phyloP scores from a whole-genome alignment of 2,888 invertebrate genomes.

The Oligia fasciuncula region DNA sequence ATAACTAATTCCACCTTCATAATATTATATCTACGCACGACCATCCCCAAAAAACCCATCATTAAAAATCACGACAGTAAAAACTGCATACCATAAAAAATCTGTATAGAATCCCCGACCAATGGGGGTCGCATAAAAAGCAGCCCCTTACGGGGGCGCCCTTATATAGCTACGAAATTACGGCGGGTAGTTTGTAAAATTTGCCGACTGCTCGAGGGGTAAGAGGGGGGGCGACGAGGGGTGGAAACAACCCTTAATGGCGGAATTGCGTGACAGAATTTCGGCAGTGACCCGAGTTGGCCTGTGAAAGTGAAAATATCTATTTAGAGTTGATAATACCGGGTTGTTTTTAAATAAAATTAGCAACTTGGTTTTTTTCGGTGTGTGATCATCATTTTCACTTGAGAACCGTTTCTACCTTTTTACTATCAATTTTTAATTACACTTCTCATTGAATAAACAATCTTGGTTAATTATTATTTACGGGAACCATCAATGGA shows the following conservation, averaged over 20 bases:
- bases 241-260: conserved; percentile 88
- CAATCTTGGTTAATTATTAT: conserved; percentile 51
- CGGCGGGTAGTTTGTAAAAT: conserved; percentile 88
- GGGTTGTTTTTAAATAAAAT: conserved; percentile 28
- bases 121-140: conserved; percentile 79
- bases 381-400: no score
- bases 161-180: conserved; percentile 83
- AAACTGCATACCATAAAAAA: conserved; percentile 81
- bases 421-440: conserved; percentile 48
- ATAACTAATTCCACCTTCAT: no score
- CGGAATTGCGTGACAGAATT: conserved; percentile 89
- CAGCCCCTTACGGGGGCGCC: conserved; percentile 75
- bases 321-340: conserved; percentile 78
- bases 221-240: conserved; percentile 64
- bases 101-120: conserved; percentile 74
- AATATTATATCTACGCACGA: background rate
- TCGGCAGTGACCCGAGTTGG: conserved; percentile 88
- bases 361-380: conserved; percentile 17
- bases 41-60: conserved; percentile 25
- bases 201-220: conserved; percentile 78
- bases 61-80: conserved; percentile 75
- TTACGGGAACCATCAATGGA: conserved; percentile 53
- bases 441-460: conserved; percentile 39
- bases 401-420: conserved; percentile 35
- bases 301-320: conserved; percentile 89